Conservation (phyloP, 2,888 invertebrate genomes). For the Melinaea menophilus region DNA sequence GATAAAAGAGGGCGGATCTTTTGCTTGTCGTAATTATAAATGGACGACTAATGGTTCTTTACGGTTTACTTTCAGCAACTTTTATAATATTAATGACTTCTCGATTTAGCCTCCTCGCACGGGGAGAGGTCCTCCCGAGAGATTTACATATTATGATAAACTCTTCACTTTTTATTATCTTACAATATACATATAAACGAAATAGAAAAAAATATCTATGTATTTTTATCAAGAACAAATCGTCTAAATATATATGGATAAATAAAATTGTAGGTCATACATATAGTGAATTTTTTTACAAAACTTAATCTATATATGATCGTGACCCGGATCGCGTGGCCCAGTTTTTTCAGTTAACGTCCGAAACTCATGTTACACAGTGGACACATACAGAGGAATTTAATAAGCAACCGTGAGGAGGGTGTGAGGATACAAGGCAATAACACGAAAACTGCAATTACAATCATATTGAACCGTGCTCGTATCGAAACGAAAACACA, state of each 20-base stretch:
- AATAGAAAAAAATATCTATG: too few species aligned
- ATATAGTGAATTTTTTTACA: background rate
- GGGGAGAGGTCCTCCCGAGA: too few species aligned
- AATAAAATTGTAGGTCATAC: slow-evolving; percentile 4
- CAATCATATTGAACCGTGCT: too few species aligned
- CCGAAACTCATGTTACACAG: slow-evolving; percentile 21
- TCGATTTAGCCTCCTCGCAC: background rate
- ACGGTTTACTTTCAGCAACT: slow-evolving; percentile 5
- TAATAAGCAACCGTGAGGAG: slow-evolving; percentile 17
- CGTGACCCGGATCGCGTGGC: slow-evolving; percentile 23
- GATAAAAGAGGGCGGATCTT: slow-evolving; percentile 2
- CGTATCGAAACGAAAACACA: too few species aligned
- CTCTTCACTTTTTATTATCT: background rate
- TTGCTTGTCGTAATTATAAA: slow-evolving; percentile 16
- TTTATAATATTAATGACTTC: slow-evolving; percentile 12
- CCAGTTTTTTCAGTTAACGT: slow-evolving; percentile 23
- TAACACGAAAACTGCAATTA: too few species aligned
- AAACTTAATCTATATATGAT: slow-evolving; percentile 20
- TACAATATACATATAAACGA: background rate
- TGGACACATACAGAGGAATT: slow-evolving; percentile 23
- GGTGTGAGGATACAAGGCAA: background rate
- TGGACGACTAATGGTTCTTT: slow-evolving; percentile 14
- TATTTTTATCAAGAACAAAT: too few species aligned
- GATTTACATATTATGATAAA: background rate
- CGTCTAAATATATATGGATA: too few species aligned